Evolutionary conservation across 2,113 vertebrate genomes (phyloP), one percentile per base, ranked within the genome.

Genomic region (Eulemur rufifrons): DNA sequence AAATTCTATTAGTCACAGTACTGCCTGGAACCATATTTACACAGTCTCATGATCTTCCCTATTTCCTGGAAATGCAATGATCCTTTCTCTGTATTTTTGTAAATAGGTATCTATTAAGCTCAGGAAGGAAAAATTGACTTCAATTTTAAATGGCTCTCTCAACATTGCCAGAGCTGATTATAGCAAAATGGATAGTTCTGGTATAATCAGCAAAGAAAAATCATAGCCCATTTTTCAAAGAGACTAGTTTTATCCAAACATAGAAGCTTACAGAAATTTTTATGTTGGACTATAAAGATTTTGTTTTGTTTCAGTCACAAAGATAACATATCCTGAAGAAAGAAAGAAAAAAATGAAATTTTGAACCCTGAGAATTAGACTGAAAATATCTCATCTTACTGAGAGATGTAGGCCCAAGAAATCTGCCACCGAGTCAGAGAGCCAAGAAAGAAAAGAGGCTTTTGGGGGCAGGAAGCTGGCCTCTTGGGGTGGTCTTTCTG

Each of bases 11-110:
- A 93, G 78, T 82, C 27, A 15, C 32, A 74, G 47, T 0, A 9
- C 39, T 69, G 54, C 73, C 88, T 89, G 42, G 23, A 34, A 73
- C 73, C 78, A 37, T 37, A 18, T 89, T 84, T 82, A 32, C 56
- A 74, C 64, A 91, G 91, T 59, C 71, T 96, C 81, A 34, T 78
- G 34, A 91, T 73, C 42, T 39, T 59, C 47, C 71, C 50, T 92
- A 29, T 74, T 93, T 97, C 78, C 88, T 91, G 71, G 82, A 95
- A 96, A 85, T 69, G 56, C 85, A 59, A 95, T 86, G 76, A 91
- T 71, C 29, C 37, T 77, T 69, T 45, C 66, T 91, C 68, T 82
- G 32, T 83, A 32, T 91, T 92, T 81, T 92, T 61, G 82, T 92
- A 95, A 97, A 88, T 71, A 95, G 64, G 71, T 85, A 86, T 25